These are phyloP conservation scores for Columba livia DNA, from an alignment of 2,113 vertebrate species.

Conservation along the genomic window DNA sequence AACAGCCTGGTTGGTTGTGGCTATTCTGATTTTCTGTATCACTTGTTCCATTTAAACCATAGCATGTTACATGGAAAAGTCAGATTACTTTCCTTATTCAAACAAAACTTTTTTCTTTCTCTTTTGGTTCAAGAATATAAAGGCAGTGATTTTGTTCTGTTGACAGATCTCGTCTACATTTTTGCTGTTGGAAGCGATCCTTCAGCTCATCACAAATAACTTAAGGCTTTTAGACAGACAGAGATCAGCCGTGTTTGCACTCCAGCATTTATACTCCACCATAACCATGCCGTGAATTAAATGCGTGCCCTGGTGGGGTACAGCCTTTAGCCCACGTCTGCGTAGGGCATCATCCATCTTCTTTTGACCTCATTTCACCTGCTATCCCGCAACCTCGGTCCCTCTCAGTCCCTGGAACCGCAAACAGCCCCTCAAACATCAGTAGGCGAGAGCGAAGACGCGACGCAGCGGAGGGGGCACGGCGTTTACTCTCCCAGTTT, in stretches of 20 bases:
- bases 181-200: not conserved
- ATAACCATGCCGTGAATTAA: not conserved
- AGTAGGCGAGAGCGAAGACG: too few species aligned
- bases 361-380: not conserved
- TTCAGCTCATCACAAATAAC: not conserved
- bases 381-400: not conserved
- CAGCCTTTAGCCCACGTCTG: not conserved
- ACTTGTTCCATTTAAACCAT: not conserved
- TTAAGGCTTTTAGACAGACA: not conserved
- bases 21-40: not conserved
- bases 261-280: too few species aligned
- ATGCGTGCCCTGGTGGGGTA: rapidly evolving
- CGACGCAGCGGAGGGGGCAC: too few species aligned
- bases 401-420: not conserved
- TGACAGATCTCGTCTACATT: not conserved
- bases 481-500: not conserved
- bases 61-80: not conserved
- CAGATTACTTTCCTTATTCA: not conserved
- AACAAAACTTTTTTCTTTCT: not conserved
- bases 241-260: too few species aligned
- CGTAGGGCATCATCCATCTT: too few species aligned
- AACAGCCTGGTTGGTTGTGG: not conserved
- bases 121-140: not conserved
- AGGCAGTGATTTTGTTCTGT: not conserved
- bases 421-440: too few species aligned